Evolutionary conservation across 2,888 invertebrate species (phyloP).

Genomic region (Mesorhabditis spiculigera): DNA sequence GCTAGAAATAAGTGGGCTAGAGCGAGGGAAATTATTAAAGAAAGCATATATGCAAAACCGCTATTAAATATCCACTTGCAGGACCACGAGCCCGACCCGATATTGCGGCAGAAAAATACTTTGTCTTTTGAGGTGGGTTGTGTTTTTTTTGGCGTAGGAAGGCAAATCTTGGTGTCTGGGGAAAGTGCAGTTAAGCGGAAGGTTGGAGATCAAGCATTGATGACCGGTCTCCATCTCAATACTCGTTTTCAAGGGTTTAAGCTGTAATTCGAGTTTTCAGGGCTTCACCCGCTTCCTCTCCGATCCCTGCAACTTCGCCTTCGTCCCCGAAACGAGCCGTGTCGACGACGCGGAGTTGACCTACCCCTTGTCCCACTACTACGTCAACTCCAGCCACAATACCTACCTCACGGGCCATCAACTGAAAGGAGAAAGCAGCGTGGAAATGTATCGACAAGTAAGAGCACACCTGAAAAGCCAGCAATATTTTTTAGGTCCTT

Average conservation of each 20-base stretch:
- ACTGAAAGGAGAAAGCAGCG: constrained; percentile 88
- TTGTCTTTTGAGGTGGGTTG: constrained; percentile 78
- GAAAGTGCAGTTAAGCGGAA: no score
- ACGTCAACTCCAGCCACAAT: constrained; percentile 89
- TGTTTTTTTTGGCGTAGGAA: not conserved
- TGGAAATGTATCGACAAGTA: constrained; percentile 88
- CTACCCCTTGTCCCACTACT: constrained; percentile 86
- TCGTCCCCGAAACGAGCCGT: constrained; percentile 70
- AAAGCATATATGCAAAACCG: no score
- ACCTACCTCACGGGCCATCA: constrained; percentile 93
- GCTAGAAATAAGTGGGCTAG: no score
- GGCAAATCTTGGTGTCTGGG: no score
- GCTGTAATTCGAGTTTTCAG: constrained; percentile 16
- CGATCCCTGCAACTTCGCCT: constrained; percentile 88
- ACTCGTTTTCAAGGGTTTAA: not conserved
- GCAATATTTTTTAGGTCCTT: constrained; percentile 67
- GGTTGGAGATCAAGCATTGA: no score
- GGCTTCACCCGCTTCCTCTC: constrained; percentile 72
- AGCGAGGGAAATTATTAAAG: no score
- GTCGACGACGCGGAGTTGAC: constrained; percentile 74
- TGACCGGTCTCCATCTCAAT: not conserved
- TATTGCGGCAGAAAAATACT: constrained; percentile 74
- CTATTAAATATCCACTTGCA: constrained; percentile 29
- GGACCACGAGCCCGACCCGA: constrained; percentile 69
- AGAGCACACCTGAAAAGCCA: not conserved